Percentiles rank a stretch among this genome's conserved stretches.
Conservation (phyloP, 2,113 vertebrate genomes). For the Chauna torquata region DNA sequence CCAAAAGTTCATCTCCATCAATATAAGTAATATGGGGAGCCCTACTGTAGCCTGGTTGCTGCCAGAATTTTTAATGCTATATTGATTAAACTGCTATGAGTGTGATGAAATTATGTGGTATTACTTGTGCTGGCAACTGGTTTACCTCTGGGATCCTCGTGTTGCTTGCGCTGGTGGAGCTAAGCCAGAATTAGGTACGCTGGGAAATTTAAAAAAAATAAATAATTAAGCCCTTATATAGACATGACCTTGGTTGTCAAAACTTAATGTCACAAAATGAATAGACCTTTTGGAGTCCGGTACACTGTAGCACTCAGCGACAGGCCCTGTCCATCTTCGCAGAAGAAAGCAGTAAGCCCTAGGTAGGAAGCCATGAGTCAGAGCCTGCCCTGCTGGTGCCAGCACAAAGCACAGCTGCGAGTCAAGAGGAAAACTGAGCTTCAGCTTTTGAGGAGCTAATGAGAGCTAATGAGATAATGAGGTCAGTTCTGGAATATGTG, state of each 20-base stretch:
- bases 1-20: not conserved
- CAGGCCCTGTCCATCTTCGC: not conserved
- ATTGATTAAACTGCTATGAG: slow-evolving; percentile 66
- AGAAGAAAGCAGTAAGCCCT: not conserved
- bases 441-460: not conserved
- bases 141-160: slow-evolving; percentile 46
- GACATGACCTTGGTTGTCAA: slow-evolving; percentile 3
- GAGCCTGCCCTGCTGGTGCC: not conserved
- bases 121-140: slow-evolving; percentile 65
- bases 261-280: not conserved
- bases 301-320: fast-evolving
- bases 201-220: slow-evolving; percentile 5
- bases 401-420: not conserved
- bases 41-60: slow-evolving; percentile 21
- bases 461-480: not conserved
- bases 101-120: slow-evolving; percentile 59
- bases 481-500: not conserved
- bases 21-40: slow-evolving; percentile 30
- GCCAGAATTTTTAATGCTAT: slow-evolving; percentile 59
- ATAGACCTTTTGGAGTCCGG: not conserved
- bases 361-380: not conserved
- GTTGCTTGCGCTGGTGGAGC: slow-evolving; percentile 28
- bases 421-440: not conserved
- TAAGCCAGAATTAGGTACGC: slow-evolving; percentile 49
- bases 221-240: not conserved